These are phyloP conservation scores for Etia nguti DNA, from an alignment of 2,113 vertebrate species.

Conservation along the genomic window DNA sequence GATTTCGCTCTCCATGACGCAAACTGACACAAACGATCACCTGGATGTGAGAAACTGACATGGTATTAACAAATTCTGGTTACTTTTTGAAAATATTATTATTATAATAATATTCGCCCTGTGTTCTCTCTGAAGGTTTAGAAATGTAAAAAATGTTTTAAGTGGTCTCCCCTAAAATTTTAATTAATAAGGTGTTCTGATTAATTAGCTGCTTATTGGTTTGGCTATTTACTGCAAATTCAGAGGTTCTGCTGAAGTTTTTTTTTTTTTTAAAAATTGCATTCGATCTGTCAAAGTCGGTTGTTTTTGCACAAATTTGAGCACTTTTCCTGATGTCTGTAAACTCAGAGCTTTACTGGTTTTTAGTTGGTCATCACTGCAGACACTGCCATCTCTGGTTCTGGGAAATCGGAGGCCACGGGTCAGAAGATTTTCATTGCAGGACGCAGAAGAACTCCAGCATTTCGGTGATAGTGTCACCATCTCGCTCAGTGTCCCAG, in stretches of 20 bases:
- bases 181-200: background rate
- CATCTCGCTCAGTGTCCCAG: background rate
- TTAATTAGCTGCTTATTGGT: background rate
- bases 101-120: background rate
- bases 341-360: conserved; percentile 1
- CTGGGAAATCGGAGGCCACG: background rate
- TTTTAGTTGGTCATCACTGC: conserved; percentile 10
- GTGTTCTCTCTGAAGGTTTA: background rate
- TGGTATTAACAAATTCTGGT: background rate
- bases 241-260: conserved; percentile 1
- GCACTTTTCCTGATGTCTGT: conserved; percentile 69
- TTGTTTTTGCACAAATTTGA: conserved; percentile 70
- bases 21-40: background rate
- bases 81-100: accelerated
- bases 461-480: background rate
- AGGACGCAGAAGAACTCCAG: background rate
- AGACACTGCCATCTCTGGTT: conserved; percentile 42
- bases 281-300: background rate
- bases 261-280: background rate
- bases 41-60: background rate
- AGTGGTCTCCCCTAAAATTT: background rate
- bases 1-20: background rate
- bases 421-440: background rate
- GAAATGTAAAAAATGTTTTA: background rate
- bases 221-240: background rate